Evolutionary conservation across 1,140 invertebrate species (phyloP), one percentile per base, ranked within the genome.

Genomic region (Lysiphlebus fabarum): DNA sequence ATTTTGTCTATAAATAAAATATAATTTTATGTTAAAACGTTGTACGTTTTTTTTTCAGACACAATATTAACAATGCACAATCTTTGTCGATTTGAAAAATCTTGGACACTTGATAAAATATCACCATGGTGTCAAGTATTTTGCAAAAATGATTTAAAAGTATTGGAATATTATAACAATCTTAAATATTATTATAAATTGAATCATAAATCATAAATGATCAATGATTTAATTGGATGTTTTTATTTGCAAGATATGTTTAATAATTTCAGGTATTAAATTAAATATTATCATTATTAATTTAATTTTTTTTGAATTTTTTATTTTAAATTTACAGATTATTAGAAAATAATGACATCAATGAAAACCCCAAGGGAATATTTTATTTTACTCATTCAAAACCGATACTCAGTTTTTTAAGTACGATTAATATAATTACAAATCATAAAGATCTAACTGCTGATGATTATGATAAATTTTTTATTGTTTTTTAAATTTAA

Each of bases 141-240:
- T 66, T 84, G 82, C 48, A 84, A 84, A 58, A 83, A 88, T 45
- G 88, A 92, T 65, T 75, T 91, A 1, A 79, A 84, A 62, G 72
- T 90, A 4, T 58, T 94, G 37, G 91, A 95, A 69, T 95, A 92
- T 68, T 75, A 81, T 1, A 86, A 91, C 70, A 91, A 95, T 77
- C 73, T 95, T 7, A 82, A 89, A 69, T 86, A 88, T 62, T 93
- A 89, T 68, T 92, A 91, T 73, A 85, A 84, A 57, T 82, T 85
- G 54, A 89, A 90, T 5, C 89, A 90, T 69, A 91, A n/a, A n/a
- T n/a, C n/a, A 90, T 1, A 84, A 85, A 50, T 72, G 82, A 76
- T 85, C 43, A 87, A 88, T 59, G 72, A 75, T 41, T 82, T 84
- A 56, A 78, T 93, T 12, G 90, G 89, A 45, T 95, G 92, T 75